Conservation (phyloP, 1,140 invertebrate genomes). For the Drosophila arizonae region DNA sequence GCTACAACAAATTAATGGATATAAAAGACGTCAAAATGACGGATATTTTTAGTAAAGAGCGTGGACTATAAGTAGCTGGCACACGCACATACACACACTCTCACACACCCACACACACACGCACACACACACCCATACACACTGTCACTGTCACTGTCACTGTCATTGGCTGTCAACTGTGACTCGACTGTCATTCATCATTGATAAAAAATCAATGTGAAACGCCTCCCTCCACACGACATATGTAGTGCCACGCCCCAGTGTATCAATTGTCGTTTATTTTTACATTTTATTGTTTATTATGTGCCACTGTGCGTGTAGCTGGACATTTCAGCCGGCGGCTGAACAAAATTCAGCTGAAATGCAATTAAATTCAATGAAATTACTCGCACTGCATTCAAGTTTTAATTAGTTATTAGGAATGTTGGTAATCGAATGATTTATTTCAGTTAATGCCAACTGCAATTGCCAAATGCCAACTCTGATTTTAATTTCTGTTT, state of each 20-base stretch:
- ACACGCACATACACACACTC: not conserved
- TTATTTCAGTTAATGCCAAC: slow-evolving; percentile 39
- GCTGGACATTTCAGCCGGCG: not conserved
- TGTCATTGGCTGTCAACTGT: slow-evolving; percentile 37
- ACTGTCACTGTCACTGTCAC: too few species aligned
- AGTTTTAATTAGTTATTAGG: slow-evolving; percentile 74
- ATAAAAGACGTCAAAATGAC: not conserved
- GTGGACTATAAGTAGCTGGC: slow-evolving; percentile 16
- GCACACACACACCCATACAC: not conserved
- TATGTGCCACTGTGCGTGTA: not conserved
- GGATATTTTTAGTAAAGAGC: not conserved
- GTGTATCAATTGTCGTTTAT: not conserved
- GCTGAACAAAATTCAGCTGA: slow-evolving; percentile 27
- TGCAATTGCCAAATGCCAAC: slow-evolving; percentile 27
- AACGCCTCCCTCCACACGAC: not conserved
- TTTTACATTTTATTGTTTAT: not conserved
- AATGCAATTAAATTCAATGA: slow-evolving; percentile 41
- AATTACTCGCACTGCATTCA: slow-evolving; percentile 45
- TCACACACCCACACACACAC: not conserved
- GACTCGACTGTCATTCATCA: slow-evolving; percentile 51
- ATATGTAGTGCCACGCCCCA: slow-evolving; percentile 8
- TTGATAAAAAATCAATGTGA: slow-evolving; percentile 68
- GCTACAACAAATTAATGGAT: not conserved
- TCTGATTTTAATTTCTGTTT: slow-evolving; percentile 47
- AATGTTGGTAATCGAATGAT: slow-evolving; percentile 53